Evolutionary conservation across 2,113 vertebrate genomes (phyloP).

Genomic region (Atlantisia rogersi): DNA sequence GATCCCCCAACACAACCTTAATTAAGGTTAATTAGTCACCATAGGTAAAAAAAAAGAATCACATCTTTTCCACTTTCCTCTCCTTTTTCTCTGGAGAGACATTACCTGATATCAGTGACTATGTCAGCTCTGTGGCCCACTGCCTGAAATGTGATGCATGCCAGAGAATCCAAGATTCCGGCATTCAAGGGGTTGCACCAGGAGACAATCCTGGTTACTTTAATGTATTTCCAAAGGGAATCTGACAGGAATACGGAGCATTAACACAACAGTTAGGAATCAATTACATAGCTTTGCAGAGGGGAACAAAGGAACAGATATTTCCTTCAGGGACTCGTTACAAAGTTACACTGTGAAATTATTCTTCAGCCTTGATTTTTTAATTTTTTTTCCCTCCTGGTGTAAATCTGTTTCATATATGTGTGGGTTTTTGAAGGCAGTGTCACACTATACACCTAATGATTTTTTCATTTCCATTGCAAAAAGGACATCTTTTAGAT

Average conservation of each 20-base stretch:
- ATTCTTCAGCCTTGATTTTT: conserved; percentile 4
- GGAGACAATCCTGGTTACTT: not conserved
- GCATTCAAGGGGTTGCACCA: not conserved
- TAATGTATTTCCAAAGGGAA: conserved; percentile 36
- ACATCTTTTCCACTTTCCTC: not conserved
- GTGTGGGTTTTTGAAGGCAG: not conserved
- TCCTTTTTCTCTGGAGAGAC: not conserved
- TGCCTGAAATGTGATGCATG: not conserved
- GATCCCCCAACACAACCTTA: not conserved
- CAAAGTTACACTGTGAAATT: conserved; percentile 43
- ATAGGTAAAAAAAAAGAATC: not conserved
- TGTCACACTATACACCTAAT: not conserved
- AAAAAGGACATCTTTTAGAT: not conserved
- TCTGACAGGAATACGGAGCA: not conserved
- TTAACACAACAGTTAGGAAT: conserved; percentile 46
- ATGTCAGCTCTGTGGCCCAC: not conserved
- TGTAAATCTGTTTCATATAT: not conserved
- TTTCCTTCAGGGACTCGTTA: conserved; percentile 30
- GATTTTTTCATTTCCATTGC: not conserved
- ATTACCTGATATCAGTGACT: not conserved
- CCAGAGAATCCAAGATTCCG: not conserved
- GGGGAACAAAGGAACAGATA: conserved; percentile 31
- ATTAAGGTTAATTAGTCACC: not conserved
- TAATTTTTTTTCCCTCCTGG: not conserved
- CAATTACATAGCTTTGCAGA: conserved; percentile 48